These are phyloP conservation scores for Taxidea taxus DNA, from an alignment of 2,113 vertebrate species.

Conservation along the genomic window DNA sequence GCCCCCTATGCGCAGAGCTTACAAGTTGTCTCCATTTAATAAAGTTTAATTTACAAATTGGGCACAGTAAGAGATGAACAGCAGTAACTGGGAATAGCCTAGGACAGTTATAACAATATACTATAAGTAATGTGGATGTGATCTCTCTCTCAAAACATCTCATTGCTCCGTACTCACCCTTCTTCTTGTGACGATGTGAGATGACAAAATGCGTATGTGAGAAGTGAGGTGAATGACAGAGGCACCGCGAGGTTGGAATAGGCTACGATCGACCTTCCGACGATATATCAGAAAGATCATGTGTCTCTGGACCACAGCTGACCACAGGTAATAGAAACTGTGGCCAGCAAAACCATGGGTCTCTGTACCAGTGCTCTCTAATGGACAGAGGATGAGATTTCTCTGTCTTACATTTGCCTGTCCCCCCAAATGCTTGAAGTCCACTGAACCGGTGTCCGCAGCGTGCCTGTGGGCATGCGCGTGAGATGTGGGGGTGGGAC, in stretches of 20 bases:
- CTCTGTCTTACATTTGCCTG: not conserved
- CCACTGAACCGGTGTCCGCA: not conserved
- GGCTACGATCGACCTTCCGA: not conserved
- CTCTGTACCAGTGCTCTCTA: not conserved
- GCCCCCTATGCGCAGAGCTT: no score
- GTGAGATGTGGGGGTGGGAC: not conserved
- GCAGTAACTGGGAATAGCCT: not conserved
- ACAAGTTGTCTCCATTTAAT: not conserved
- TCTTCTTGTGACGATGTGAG: not conserved
- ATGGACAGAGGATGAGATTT: not conserved
- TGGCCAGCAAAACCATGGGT: not conserved
- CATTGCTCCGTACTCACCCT: not conserved
- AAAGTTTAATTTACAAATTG: not conserved
- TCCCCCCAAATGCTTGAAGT: not conserved
- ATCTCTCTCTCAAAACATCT: not conserved
- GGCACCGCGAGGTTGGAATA: not conserved
- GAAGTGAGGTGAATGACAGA: not conserved
- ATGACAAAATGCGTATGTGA: not conserved
- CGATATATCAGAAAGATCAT: not conserved
- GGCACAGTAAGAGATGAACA: not conserved
- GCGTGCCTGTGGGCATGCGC: not conserved
- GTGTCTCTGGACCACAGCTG: not conserved
- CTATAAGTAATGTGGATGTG: not conserved
- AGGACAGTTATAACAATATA: not conserved
- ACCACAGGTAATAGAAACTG: not conserved